Conservation (phyloP, 2,113 vertebrate species). For the Agapornis roseicollis region DNA sequence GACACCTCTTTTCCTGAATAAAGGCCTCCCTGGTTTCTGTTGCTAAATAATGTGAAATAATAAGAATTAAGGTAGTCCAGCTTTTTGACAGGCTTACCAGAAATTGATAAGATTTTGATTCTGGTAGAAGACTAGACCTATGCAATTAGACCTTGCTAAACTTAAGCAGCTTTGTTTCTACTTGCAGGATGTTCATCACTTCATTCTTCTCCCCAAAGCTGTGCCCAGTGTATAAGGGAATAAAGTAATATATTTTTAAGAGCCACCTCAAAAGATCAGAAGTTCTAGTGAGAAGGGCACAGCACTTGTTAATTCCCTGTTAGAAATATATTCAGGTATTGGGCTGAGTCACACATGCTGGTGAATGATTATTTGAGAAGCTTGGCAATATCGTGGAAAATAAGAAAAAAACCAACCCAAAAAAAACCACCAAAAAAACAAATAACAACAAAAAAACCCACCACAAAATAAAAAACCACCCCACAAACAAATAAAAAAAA, state of each 20-base stretch:
- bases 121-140: neutral
- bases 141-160: neutral
- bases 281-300: neutral
- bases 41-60: neutral
- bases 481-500: no score
- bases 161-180: neutral
- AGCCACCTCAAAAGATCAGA: neutral
- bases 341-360: accelerated
- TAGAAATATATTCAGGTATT: neutral
- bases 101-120: neutral
- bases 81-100: neutral
- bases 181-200: neutral
- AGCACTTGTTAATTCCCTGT: neutral
- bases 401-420: no score
- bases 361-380: neutral
- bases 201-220: neutral
- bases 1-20: neutral
- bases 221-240: neutral
- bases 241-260: neutral
- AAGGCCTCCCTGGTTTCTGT: neutral
- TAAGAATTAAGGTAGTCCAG: neutral
- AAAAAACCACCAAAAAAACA: neutral
- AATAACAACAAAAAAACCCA: no score
- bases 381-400: neutral
- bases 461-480: no score